phyloP scores from a whole-genome alignment of 2,797 vertebrate genomes.

The Microctenopoma stevenorrisi region DNA sequence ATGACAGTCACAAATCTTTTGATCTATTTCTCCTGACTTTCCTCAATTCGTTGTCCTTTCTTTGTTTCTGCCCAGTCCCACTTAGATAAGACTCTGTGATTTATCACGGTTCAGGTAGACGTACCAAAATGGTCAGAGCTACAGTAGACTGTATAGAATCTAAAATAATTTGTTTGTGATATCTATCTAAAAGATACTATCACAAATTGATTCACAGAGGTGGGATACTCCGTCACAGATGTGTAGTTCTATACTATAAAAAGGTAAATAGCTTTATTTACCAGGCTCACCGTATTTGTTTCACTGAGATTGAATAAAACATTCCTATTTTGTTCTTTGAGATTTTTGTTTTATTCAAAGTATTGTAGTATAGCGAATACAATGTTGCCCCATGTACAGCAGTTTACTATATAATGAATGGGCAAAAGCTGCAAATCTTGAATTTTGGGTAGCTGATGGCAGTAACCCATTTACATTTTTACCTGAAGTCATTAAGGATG shows the following conservation, averaged over 20 bases:
- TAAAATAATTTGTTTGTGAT: conserved; percentile 55
- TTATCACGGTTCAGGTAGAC: conserved; percentile 45
- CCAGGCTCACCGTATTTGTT: conserved; percentile 44
- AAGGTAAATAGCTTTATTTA: conserved; percentile 34
- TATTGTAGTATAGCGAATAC: too few species aligned
- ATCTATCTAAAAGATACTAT: conserved; percentile 52
- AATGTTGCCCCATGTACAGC: too few species aligned
- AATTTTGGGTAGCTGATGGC: neutral
- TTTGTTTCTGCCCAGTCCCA: conserved; percentile 4
- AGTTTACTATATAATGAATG: too few species aligned
- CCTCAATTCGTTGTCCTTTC: conserved; percentile 12
- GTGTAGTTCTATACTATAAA: conserved; percentile 25
- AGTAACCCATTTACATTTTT: neutral
- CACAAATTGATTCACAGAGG: conserved; percentile 36
- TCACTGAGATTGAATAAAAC: conserved; percentile 2
- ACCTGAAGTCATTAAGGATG: too few species aligned
- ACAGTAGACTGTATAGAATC: conserved; percentile 23
- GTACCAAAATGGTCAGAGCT: conserved; percentile 16
- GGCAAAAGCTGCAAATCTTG: too few species aligned
- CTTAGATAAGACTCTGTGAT: conserved; percentile 43
- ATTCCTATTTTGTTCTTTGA: neutral
- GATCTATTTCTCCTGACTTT: conserved; percentile 8
- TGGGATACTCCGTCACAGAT: conserved; percentile 41
- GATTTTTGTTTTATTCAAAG: neutral
- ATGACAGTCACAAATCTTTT: conserved; percentile 29